Conservation (phyloP, 2,888 invertebrate genomes). For the Ariolimax columbianus region DNA sequence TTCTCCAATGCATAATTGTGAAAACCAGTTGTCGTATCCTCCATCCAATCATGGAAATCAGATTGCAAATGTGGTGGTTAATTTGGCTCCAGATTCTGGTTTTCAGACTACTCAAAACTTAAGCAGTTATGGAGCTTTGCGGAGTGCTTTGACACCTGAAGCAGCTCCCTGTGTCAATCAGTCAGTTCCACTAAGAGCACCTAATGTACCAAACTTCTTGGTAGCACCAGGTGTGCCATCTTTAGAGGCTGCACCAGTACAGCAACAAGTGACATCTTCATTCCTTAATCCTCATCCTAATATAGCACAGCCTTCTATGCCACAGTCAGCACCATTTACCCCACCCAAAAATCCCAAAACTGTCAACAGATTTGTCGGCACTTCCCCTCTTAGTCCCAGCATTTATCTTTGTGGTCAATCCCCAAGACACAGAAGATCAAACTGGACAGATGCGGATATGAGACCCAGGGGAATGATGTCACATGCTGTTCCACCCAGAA, state of each 20-base stretch:
- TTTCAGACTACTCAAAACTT: conserved; percentile 14
- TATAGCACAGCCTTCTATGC: background rate
- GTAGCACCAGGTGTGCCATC: conserved; percentile 24
- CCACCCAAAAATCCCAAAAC: conserved; percentile 17
- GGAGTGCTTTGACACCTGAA: conserved; percentile 10
- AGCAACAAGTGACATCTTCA: conserved; percentile 6
- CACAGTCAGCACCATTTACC: background rate
- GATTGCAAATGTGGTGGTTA: background rate
- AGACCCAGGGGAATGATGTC: conserved; percentile 27
- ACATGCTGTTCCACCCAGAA: background rate
- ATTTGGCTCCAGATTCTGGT: background rate
- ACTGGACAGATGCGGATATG: conserved; percentile 43
- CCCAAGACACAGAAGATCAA: conserved; percentile 41
- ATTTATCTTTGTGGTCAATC: conserved; percentile 48
- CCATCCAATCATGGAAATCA: background rate
- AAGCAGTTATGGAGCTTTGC: conserved; percentile 23
- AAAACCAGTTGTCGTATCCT: background rate
- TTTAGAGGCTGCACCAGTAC: background rate
- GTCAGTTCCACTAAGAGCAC: background rate
- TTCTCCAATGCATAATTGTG: background rate
- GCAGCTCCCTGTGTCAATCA: background rate
- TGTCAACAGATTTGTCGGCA: conserved; percentile 1
- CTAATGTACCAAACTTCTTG: conserved; percentile 39
- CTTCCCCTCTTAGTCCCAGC: conserved; percentile 48
- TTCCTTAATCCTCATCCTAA: conserved; percentile 1